Evolutionary conservation across 2,888 invertebrate species (phyloP), one percentile per base, ranked within the genome.

Genomic region (Drosophila prostipennis): DNA sequence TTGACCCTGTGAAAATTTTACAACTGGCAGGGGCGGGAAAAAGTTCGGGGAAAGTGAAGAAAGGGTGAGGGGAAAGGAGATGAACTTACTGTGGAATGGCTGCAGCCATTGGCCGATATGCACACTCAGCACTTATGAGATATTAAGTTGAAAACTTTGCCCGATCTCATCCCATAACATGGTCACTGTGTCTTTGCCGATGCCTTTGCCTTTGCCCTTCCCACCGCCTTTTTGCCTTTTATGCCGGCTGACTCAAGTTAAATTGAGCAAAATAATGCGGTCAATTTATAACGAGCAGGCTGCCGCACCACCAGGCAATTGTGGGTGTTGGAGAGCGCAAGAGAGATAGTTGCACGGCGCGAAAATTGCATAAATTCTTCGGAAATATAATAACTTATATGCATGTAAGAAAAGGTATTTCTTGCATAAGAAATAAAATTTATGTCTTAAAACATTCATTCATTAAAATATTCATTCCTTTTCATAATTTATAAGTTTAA

Each of bases 201-300:
- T 11, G 54, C 54, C 26, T 11, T 19, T 23, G 42, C 43, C 23
- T 6, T 4, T 42, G 42, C n/a, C 19, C 2, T 7, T 26, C 13
- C 26, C 13, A 0, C 37, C 1, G 37, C 2, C 46, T 13, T 40
- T 32, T 19, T 8, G 19, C 26, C 52, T 36, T 29, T 59, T 69
- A 75, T 52, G 75, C 70, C 72, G 48, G 65, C 40, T 32, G 46
- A 55, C 73, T 77, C 78, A 71, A 69, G 87, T 85, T 85, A 87
- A 86, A 86, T 86, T 86, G 85, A 87, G 89, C 89, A 79, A 81
- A 86, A 87, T 87, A 87, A 83, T 87, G 87, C 85, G 89, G 89
- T 89, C 89, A 89, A 86, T 87, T 89, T 87, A 78, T 86, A 86
- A 80, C 72, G 73, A 69, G 56, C 48, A 48, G 63, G 63, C 57